Percentiles rank a stretch among this genome's conserved stretches.
These are phyloP conservation scores for Oreohelix idahoensis DNA, from an alignment of 1,140 invertebrate genomes.

Conservation along the genomic window DNA sequence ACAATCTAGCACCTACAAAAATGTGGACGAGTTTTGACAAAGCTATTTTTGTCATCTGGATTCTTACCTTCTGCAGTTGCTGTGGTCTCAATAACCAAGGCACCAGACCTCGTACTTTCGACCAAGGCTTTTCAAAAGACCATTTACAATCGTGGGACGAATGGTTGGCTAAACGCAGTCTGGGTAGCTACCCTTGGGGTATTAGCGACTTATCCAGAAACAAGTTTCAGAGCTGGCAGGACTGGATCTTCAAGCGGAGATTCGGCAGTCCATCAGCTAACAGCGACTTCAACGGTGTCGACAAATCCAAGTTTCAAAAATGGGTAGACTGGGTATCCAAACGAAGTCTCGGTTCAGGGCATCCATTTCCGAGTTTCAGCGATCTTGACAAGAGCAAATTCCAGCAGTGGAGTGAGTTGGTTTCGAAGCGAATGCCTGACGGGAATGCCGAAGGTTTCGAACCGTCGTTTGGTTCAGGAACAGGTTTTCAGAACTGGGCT, in stretches of 20 bases:
- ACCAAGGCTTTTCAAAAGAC: background rate
- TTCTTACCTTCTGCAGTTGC: background rate
- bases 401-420: slow-evolving; percentile 33
- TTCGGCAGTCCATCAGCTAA: background rate
- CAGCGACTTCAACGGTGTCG: background rate
- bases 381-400: background rate
- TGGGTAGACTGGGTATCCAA: slow-evolving; percentile 36
- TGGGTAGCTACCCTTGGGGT: background rate
- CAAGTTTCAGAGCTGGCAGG: slow-evolving; percentile 25
- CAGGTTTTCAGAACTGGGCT: slow-evolving; percentile 13
- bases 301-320: slow-evolving; percentile 19
- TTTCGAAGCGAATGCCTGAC: slow-evolving; percentile 20
- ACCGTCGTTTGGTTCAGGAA: background rate
- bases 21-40: too few relatives aligned
- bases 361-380: background rate
- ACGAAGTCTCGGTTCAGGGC: background rate
- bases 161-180: background rate
- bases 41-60: background rate
- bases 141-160: background rate
- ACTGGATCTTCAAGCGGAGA: slow-evolving; percentile 41
- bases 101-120: background rate
- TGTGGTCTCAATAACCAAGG: background rate
- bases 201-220: background rate
- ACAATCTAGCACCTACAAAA: too few relatives aligned
- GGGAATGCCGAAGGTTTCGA: slow-evolving; percentile 15